Evolutionary conservation across 2,113 vertebrate genomes (phyloP), one percentile per base, ranked within the genome.

Genomic region (Carlito syrichta): DNA sequence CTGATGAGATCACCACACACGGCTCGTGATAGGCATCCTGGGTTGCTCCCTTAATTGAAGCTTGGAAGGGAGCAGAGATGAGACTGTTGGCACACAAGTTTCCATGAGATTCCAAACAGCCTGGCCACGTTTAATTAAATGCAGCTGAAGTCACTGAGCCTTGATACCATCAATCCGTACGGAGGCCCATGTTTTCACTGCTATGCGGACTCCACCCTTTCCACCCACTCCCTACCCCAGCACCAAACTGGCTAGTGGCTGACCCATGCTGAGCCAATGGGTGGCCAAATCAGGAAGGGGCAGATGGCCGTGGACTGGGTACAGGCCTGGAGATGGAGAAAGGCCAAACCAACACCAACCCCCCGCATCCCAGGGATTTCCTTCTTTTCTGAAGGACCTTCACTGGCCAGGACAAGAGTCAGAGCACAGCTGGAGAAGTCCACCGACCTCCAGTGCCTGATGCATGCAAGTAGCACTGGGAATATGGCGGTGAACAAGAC

Each of bases 1-100:
- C 77, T 43, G 92, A 94, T 96, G 97, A 97, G 97, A 74, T 97
- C 97, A 97, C 30, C 86, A 77, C 93, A 52, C 91, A 52, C 66
- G 66, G 95, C 63, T 94, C 88, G 38, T 83, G 94, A 93, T 78
- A 89, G 83, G 82, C 40, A 91, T 89, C 95, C 94, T 93, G 73
- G 66, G 94, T 81, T 91, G 82, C 88, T 94, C 56, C 56, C 71
- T 94, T 96, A 86, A 94, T 87, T 91, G 89, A 93, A 88, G 91
- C 95, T 89, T 94, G 74, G 95, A 96, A 94, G 56, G 89, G 82
- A 95, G 68, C 48, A 91, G 92, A 95, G 90, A 82, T 16, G 52
- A 94, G 40, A 94, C 76, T 52, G 52, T 60, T 60, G 48, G 30
- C 84, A 87, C 69, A 73, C 54, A 56, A 17, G 73, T 48, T 45